Base-by-base conservation (phyloP, 1,140 invertebrate species). In the Drosophila pseudoobscura region DNA sequence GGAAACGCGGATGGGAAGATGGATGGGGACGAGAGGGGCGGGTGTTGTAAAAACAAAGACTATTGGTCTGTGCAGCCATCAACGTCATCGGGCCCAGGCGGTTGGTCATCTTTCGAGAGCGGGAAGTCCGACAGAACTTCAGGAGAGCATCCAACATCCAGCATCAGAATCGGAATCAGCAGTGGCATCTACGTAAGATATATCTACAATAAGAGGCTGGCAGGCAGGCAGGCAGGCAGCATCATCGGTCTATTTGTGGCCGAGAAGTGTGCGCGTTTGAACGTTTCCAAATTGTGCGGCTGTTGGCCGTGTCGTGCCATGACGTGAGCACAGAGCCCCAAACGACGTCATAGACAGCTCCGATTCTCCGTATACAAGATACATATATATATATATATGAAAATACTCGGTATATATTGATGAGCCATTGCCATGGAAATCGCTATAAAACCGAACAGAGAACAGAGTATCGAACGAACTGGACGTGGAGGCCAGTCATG, bases 201-300 rank as follows among this genome's bases (percentile, higher is more conserved):
- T 65, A 3, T 15, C 47, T 61, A 49, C 17, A 60, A 24, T 47
- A 54, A 55, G 60, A 46, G 58, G 29, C 15, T 17, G 20, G 8
- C 29, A 2, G 29, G 22, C 13, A 35, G 29, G 22, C 13, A 35
- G 31, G 43, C 61, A 66, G 56, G 66, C 73, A 77, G 63, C 72
- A 75, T 75, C 72, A 75, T 59, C 57, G 46, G 72, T 68, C 80
- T 85, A 85, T 87, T 85, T 85, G 64, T 53, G 82, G 73, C 80
- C 59, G 24, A 70, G 61, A 84, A 84, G 80, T 84, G 82, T 87
- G 82, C 70, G 75, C 75, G 72, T 71, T 87, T 87, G 65, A 87
- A 87, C 82, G 82, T 82, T 82, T 69, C 54, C 63, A 66, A 80
- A 80, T 78, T 74, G 59, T 64, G 50, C 57, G 61, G 61, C 60